A percentile compares a stretch with the other conserved stretches of the same genome.
Evolutionary conservation across 2,797 vertebrate genomes (phyloP).

Genomic region (Numenius phaeopus): DNA sequence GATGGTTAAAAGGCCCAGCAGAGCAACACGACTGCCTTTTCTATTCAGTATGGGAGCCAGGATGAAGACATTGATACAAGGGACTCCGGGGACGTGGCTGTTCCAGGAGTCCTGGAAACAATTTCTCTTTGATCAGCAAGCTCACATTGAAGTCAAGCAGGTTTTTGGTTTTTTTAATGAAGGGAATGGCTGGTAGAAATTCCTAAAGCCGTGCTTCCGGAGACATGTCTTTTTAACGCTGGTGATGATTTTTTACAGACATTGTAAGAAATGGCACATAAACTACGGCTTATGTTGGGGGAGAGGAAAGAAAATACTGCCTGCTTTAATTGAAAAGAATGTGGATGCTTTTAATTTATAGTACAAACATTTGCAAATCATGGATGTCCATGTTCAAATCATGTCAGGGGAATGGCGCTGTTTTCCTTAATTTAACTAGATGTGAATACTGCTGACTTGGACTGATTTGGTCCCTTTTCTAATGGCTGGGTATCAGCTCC

Average conservation of each 20-base stretch:
- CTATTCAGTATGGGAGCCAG: neutral
- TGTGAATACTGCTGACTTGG: neutral
- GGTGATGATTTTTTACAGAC: slow-evolving; percentile 30
- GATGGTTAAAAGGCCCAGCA: neutral
- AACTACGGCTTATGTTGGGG: neutral
- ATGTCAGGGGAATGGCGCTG: neutral
- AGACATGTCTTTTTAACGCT: slow-evolving; percentile 11
- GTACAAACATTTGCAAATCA: neutral
- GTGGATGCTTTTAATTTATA: slow-evolving; percentile 24
- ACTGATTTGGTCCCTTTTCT: neutral
- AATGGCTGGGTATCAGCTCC: neutral
- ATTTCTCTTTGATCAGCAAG: slow-evolving; percentile 42
- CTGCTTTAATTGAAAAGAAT: slow-evolving; percentile 31
- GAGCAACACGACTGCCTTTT: neutral
- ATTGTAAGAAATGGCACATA: neutral
- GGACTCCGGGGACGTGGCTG: neutral
- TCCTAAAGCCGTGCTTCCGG: neutral
- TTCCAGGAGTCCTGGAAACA: slow-evolving; percentile 11
- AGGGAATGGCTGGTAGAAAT: slow-evolving; percentile 29
- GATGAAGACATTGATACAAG: neutral
- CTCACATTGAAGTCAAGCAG: neutral
- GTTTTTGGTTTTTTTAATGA: neutral
- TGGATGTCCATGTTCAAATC: neutral
- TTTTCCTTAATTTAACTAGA: neutral
- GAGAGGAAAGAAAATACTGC: neutral